Evolutionary conservation across 2,113 vertebrate genomes (phyloP).

Genomic region (Xenopus laevis): DNA sequence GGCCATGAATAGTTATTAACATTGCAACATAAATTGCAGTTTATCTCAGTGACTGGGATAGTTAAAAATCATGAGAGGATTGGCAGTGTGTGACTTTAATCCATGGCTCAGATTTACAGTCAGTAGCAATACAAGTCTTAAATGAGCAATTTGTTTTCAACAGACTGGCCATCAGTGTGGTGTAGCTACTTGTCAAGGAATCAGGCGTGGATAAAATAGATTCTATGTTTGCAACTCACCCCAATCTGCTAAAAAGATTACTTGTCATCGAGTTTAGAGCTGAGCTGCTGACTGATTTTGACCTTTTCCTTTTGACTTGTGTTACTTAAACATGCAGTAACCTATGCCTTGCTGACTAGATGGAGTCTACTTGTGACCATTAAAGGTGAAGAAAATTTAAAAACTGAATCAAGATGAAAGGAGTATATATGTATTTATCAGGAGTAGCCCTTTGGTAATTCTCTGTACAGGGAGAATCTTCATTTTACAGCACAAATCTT

Average conservation of each 20-base stretch:
- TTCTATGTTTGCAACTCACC: conserved; percentile 17
- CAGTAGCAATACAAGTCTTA: conserved; percentile 21
- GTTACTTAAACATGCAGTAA: neutral
- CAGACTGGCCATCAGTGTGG: conserved; percentile 23
- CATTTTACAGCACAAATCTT: too few species aligned
- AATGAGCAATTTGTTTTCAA: conserved; percentile 32
- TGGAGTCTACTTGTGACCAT: neutral
- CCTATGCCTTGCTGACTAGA: neutral
- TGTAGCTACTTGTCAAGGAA: conserved; percentile 30
- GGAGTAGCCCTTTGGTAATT: too few species aligned
- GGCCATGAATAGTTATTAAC: conserved; percentile 39
- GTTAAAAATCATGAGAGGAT: neutral
- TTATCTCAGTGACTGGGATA: conserved; percentile 21
- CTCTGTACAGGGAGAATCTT: too few species aligned
- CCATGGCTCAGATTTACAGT: conserved; percentile 34
- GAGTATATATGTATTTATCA: too few species aligned
- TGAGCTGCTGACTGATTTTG: neutral
- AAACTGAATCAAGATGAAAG: too few species aligned
- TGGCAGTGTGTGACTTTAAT: conserved; percentile 7
- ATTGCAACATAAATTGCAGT: conserved; percentile 20
- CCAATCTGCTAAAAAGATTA: conserved; percentile 40
- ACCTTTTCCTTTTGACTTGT: neutral
- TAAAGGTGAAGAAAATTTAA: too few species aligned
- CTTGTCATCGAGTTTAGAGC: conserved; percentile 21
- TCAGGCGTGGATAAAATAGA: conserved; percentile 14